Percentiles rank a stretch among this genome's conserved stretches.
These are phyloP conservation scores for Drosophila chauvacae DNA, from an alignment of 1,140 invertebrate genomes.

Conservation along the genomic window DNA sequence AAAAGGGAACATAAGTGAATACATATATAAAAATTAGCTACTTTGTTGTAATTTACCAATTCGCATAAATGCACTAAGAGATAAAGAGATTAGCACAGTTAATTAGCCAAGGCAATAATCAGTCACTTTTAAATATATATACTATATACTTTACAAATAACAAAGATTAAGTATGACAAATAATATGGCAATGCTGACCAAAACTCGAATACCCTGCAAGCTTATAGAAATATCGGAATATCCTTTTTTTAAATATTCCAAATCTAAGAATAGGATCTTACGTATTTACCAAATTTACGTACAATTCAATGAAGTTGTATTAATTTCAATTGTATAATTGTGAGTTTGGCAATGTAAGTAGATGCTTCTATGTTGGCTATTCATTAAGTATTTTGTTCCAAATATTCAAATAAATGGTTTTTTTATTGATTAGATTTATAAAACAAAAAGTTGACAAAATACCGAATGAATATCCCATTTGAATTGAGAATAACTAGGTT, in stretches of 20 bases:
- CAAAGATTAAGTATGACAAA: not conserved
- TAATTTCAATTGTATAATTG: not conserved
- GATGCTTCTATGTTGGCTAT: not conserved
- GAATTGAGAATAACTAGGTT: not conserved
- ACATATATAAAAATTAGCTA: conserved; percentile 55
- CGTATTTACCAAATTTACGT: not conserved
- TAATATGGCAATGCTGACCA: not conserved
- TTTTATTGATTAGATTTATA: not conserved
- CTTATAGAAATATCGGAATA: not conserved
- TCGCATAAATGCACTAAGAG: conserved; percentile 13
- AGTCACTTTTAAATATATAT: not conserved
- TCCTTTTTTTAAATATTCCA: not conserved
- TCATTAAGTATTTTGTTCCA: not conserved
- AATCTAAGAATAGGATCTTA: not conserved
- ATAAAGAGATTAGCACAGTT: conserved; percentile 23
- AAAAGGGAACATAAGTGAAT: conserved; percentile 67
- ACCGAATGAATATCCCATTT: not conserved
- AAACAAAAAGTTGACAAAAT: not conserved
- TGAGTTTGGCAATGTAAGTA: not conserved
- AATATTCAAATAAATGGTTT: not conserved
- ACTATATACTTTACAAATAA: conserved; percentile 2
- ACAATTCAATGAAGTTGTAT: not conserved
- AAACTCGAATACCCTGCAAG: not conserved
- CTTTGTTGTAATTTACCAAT: conserved; percentile 17
- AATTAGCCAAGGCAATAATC: conserved; percentile 35